phyloP scores from a whole-genome alignment of 2,797 vertebrate species.

The Melanogrammus aeglefinus region DNA sequence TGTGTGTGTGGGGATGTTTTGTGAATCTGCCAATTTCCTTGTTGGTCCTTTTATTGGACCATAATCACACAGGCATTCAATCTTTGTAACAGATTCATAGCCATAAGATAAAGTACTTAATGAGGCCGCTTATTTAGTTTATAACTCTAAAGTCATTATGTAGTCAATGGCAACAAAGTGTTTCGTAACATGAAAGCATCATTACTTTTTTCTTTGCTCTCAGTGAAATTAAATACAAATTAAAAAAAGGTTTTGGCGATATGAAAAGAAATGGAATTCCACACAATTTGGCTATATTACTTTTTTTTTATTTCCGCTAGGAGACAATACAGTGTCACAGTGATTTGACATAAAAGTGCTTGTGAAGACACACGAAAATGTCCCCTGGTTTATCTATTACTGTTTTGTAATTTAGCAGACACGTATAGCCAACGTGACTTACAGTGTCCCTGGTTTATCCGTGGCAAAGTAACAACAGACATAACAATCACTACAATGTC shows the following conservation, averaged over 20 bases:
- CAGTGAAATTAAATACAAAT: neutral
- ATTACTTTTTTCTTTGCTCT: neutral
- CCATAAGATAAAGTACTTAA: neutral
- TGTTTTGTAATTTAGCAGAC: too few relatives aligned
- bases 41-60: neutral
- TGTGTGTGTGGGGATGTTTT: neutral
- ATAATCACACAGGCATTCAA: neutral
- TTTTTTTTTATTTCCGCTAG: slow-evolving; percentile 17
- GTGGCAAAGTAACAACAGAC: neutral
- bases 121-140: neutral
- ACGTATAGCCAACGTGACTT: too few relatives aligned
- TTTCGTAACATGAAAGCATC: neutral
- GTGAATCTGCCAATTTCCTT: neutral
- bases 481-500: slow-evolving; percentile 33
- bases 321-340: slow-evolving; percentile 57
- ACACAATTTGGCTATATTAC: neutral
- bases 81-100: neutral
- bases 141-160: neutral
- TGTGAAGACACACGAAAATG: slow-evolving; percentile 32
- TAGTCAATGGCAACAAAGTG: neutral
- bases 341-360: slow-evolving; percentile 58
- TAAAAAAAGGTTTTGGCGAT: neutral
- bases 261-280: neutral
- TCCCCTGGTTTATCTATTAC: slow-evolving; percentile 2
- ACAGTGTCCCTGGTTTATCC: slow-evolving; percentile 1